phyloP scores from a whole-genome alignment of 1,140 invertebrate genomes.

The roundworm (Caenorhabditis elegans) region DNA sequence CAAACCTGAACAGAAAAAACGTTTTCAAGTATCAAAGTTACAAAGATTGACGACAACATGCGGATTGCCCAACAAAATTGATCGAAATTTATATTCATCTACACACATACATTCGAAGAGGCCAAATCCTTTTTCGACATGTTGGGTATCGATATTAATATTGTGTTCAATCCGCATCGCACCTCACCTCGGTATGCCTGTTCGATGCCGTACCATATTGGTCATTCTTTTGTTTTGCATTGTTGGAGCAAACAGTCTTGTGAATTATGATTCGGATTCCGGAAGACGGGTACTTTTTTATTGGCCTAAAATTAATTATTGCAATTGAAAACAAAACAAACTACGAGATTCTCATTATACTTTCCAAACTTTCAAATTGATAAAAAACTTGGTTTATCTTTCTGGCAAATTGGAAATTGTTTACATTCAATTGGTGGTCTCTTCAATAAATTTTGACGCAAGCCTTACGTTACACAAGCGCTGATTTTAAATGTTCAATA shows the following conservation, averaged over 20 bases:
- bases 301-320: too few species aligned
- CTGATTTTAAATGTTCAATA: too few species aligned
- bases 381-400: too few species aligned
- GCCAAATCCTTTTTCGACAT: conserved; percentile 1
- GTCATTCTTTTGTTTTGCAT: not conserved
- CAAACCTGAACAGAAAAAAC: too few species aligned
- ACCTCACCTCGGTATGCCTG: conserved; percentile 20
- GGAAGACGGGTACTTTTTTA: not conserved
- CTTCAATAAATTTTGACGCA: too few species aligned
- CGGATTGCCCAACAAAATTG: not conserved
- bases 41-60: not conserved
- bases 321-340: too few species aligned
- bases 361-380: too few species aligned
- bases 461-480: too few species aligned
- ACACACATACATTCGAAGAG: not conserved
- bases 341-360: too few species aligned
- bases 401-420: too few species aligned
- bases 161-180: conserved; percentile 9
- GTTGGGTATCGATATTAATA: not conserved
- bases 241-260: not conserved
- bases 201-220: conserved; percentile 14
- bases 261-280: conserved; percentile 10
- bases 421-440: too few species aligned
- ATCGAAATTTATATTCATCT: conserved; percentile 2
- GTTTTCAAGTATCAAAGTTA: too few species aligned